phyloP scores from a whole-genome alignment of 1,140 invertebrate species.

The Euura lappo region DNA sequence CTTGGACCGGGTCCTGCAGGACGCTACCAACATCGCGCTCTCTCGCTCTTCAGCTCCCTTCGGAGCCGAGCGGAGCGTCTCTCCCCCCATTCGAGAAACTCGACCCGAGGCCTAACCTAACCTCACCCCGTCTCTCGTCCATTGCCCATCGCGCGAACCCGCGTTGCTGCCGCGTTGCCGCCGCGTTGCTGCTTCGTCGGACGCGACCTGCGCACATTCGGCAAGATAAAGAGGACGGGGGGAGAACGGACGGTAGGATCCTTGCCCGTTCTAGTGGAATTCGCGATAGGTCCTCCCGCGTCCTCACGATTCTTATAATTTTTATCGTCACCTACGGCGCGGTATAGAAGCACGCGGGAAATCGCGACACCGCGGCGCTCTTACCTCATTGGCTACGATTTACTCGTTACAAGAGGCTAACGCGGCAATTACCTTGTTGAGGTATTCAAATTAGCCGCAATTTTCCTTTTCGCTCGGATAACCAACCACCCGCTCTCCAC shows the following conservation, averaged over 20 bases:
- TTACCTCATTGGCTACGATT: not conserved
- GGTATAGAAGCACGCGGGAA: not conserved
- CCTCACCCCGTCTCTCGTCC: not conserved
- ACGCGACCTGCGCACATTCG: not conserved
- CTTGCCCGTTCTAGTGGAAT: not conserved
- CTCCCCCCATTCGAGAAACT: constrained; percentile 7
- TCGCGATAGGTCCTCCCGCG: not conserved
- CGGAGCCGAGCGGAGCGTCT: not conserved
- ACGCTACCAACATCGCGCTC: constrained; percentile 19
- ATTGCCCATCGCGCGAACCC: not conserved
- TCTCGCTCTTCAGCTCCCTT: constrained; percentile 12
- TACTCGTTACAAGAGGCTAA: not conserved
- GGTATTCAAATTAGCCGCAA: not conserved
- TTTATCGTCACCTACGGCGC: not conserved
- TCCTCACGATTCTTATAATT: not conserved
- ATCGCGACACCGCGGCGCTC: not conserved
- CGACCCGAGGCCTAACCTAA: constrained; percentile 7
- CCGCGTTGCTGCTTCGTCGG: not conserved
- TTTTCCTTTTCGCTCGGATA: not conserved
- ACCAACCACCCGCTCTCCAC: not conserved
- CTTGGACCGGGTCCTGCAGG: constrained; percentile 28
- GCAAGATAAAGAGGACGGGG: not conserved
- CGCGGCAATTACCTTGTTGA: not conserved
- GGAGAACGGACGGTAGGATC: not conserved
- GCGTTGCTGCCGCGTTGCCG: not conserved